Percentiles rank a stretch among this genome's conserved stretches.
Conservation (phyloP, 2,888 invertebrate genomes). For the Oxystoma pomonae region DNA sequence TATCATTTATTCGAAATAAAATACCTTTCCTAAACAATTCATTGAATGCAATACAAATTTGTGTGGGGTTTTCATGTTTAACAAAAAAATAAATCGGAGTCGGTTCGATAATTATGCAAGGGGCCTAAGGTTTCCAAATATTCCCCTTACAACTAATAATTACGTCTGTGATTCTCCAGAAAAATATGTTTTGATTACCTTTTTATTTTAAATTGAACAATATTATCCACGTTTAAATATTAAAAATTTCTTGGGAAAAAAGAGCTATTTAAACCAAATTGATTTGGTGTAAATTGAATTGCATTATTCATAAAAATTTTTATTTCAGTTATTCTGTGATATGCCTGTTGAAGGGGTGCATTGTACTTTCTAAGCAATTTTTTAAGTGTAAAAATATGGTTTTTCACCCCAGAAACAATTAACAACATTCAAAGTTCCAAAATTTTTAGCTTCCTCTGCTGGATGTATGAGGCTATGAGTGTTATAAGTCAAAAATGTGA, state of each 20-base stretch:
- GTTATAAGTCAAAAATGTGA: slow-evolving; percentile 15
- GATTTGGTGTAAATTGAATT: neutral
- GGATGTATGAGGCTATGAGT: slow-evolving; percentile 17
- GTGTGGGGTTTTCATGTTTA: neutral
- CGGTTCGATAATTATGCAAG: neutral
- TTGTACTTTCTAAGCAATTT: slow-evolving; percentile 6
- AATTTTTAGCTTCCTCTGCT: slow-evolving; percentile 13
- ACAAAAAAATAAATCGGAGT: neutral
- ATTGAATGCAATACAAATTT: neutral
- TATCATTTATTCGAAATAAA: neutral
- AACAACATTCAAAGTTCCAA: slow-evolving; percentile 15
- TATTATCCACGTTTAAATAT: neutral
- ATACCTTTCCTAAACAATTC: neutral
- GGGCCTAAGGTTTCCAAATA: neutral
- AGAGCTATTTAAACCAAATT: neutral
- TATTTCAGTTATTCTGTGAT: neutral
- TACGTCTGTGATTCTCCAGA: neutral
- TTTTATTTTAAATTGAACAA: neutral
- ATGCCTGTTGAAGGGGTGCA: slow-evolving; percentile 9
- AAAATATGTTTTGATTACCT: neutral
- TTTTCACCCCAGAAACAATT: slow-evolving; percentile 18
- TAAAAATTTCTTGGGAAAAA: neutral
- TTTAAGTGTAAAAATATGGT: slow-evolving; percentile 12
- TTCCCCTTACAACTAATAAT: neutral
- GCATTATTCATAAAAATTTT: neutral